Conservation (phyloP, 2,797 vertebrate species). For the Cottoperca gobio region DNA sequence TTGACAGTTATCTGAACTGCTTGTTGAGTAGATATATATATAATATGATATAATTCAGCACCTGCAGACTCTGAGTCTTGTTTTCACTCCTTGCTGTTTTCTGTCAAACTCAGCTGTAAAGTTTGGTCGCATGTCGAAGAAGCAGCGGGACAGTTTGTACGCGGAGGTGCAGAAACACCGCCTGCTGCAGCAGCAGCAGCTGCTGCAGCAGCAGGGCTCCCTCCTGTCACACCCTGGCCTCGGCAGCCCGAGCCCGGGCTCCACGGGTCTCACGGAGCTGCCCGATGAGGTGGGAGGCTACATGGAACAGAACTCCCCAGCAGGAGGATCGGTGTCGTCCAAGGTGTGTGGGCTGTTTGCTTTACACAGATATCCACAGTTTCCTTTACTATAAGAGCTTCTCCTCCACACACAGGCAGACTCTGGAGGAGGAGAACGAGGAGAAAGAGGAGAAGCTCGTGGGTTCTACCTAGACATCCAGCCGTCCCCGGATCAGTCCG, state of each 20-base stretch:
- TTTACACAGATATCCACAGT: too few species aligned
- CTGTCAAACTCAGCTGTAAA: slow-evolving; percentile 89
- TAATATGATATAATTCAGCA: too few species aligned
- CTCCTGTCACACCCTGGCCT: slow-evolving; percentile 53
- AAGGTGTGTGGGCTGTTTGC: slow-evolving; percentile 51
- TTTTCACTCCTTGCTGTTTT: background rate
- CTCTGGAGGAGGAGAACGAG: slow-evolving; percentile 72
- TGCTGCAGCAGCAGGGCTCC: slow-evolving; percentile 51
- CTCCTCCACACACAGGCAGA: slow-evolving; percentile 79
- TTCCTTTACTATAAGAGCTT: too few species aligned
- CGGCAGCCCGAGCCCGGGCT: slow-evolving; percentile 87
- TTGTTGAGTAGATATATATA: too few species aligned
- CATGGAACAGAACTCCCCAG: slow-evolving; percentile 89
- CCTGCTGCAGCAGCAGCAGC: slow-evolving; percentile 89
- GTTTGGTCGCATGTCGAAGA: slow-evolving; percentile 97
- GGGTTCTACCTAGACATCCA: slow-evolving; percentile 95
- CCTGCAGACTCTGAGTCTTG: too few species aligned
- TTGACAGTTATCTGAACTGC: too few species aligned
- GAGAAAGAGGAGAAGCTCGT: slow-evolving; percentile 77
- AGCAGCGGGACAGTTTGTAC: slow-evolving; percentile 95
- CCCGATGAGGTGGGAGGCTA: slow-evolving; percentile 89
- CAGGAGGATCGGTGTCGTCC: slow-evolving; percentile 76
- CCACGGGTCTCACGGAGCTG: slow-evolving; percentile 90
- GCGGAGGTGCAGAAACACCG: slow-evolving; percentile 95
- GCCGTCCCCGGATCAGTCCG: slow-evolving; percentile 94